These are phyloP conservation scores for Rafetus swinhoei DNA, from an alignment of 2,113 vertebrate species.

Conservation along the genomic window DNA sequence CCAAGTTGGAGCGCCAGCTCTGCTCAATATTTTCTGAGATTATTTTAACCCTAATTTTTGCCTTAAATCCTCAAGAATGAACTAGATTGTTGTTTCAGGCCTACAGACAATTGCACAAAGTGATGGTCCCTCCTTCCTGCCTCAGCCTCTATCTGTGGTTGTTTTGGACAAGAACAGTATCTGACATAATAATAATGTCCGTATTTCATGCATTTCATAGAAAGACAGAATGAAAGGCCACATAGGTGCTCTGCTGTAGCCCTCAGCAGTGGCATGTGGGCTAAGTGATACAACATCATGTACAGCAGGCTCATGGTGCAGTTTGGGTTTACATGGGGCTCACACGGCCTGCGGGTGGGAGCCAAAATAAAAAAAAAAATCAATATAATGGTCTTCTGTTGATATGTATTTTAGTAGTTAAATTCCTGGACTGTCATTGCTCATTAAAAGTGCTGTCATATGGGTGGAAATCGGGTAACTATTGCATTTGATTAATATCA, in stretches of 20 bases:
- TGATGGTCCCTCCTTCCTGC: neutral
- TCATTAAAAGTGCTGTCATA: too few relatives aligned
- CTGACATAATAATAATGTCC: neutral
- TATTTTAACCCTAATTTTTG: neutral
- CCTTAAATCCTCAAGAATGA: neutral
- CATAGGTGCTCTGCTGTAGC: neutral
- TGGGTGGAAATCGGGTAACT: too few relatives aligned
- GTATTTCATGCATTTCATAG: neutral
- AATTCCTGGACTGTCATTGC: too few relatives aligned
- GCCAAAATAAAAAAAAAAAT: too few relatives aligned
- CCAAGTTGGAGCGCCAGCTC: neutral
- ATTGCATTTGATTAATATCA: too few relatives aligned
- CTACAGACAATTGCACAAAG: neutral
- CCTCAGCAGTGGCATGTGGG: neutral
- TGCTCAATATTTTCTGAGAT: neutral
- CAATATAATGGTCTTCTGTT: too few relatives aligned
- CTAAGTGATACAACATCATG: neutral
- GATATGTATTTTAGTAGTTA: too few relatives aligned
- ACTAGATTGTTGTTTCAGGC: neutral
- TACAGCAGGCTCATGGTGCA: neutral
- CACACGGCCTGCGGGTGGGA: too few relatives aligned
- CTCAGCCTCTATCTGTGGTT: neutral
- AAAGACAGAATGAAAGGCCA: neutral
- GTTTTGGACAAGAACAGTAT: neutral
- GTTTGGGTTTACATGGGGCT: too few relatives aligned